These are phyloP conservation scores for Brachionus koreanus DNA, from an alignment of 1,140 invertebrate species.

Conservation along the genomic window DNA sequence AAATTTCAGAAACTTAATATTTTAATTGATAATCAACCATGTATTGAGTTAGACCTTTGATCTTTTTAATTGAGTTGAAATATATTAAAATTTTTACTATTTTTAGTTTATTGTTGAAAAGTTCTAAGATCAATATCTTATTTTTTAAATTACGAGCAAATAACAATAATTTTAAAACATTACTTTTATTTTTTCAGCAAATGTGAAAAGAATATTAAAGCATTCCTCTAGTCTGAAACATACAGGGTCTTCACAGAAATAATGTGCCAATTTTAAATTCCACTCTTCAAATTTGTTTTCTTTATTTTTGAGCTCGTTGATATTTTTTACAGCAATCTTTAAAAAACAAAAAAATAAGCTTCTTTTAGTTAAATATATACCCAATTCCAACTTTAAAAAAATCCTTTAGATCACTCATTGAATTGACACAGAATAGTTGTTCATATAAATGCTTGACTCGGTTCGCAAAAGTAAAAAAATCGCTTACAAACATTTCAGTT, in stretches of 20 bases:
- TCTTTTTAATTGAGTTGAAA: too few relatives aligned
- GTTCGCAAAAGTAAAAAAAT: neutral
- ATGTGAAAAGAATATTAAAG: constrained; percentile 44
- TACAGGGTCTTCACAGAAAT: constrained; percentile 55
- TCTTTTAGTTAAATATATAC: neutral
- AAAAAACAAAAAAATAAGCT: neutral
- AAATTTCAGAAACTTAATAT: too few relatives aligned
- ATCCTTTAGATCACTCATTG: neutral
- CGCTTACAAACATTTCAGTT: neutral
- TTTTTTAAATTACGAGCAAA: too few relatives aligned
- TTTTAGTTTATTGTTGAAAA: neutral
- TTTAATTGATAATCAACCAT: too few relatives aligned
- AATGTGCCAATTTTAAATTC: constrained; percentile 49
- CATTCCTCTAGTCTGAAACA: constrained; percentile 57
- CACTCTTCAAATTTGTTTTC: constrained; percentile 73
- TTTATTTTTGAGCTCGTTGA: constrained; percentile 68
- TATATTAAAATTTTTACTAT: too few relatives aligned
- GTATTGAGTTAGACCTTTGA: too few relatives aligned
- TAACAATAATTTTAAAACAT: neutral
- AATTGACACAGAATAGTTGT: neutral
- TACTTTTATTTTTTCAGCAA: constrained; percentile 15
- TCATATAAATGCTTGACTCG: neutral
- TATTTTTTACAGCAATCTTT: constrained; percentile 79
- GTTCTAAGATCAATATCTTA: neutral
- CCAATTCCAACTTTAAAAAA: constrained; percentile 6